Percentiles rank a stretch among this genome's conserved stretches.
phyloP scores from a whole-genome alignment of 2,113 vertebrate species.

The Neoarius graeffei region DNA sequence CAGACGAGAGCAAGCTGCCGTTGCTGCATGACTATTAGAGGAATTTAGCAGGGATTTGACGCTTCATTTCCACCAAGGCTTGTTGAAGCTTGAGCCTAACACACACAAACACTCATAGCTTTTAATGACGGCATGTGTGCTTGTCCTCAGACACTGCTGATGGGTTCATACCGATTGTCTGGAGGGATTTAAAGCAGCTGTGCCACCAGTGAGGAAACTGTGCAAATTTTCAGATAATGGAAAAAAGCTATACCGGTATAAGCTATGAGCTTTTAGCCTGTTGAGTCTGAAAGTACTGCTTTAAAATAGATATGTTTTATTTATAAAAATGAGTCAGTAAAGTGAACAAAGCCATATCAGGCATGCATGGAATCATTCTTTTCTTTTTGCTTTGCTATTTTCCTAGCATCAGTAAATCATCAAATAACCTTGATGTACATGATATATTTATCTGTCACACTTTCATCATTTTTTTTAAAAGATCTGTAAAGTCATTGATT shows the following conservation, averaged over 20 bases:
- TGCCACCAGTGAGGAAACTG: background rate
- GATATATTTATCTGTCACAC: background rate
- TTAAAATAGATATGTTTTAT: background rate
- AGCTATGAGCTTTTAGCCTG: background rate
- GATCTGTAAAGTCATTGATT: background rate
- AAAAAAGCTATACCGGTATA: background rate
- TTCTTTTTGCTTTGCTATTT: background rate
- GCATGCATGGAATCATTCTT: background rate
- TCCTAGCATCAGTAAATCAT: background rate
- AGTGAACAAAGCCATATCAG: background rate
- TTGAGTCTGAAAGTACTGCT: background rate
- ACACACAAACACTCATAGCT: constrained; percentile 40
- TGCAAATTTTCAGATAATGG: constrained; percentile 7
- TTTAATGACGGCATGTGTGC: constrained; percentile 45
- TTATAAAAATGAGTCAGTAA: background rate
- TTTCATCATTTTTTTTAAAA: background rate
- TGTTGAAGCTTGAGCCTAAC: constrained; percentile 52
- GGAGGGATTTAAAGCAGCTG: constrained; percentile 18
- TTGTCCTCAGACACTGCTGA: constrained; percentile 27
- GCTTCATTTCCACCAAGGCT: constrained; percentile 50
- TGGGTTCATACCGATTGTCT: constrained; percentile 32
- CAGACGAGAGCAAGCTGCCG: constrained; percentile 22
- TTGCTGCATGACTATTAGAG: constrained; percentile 27
- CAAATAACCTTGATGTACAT: background rate
- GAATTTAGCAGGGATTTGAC: constrained; percentile 39